Evolutionary conservation across 2,797 vertebrate genomes (phyloP), one percentile per base, ranked within the genome.

Genomic region (Aphelocoma californica): DNA sequence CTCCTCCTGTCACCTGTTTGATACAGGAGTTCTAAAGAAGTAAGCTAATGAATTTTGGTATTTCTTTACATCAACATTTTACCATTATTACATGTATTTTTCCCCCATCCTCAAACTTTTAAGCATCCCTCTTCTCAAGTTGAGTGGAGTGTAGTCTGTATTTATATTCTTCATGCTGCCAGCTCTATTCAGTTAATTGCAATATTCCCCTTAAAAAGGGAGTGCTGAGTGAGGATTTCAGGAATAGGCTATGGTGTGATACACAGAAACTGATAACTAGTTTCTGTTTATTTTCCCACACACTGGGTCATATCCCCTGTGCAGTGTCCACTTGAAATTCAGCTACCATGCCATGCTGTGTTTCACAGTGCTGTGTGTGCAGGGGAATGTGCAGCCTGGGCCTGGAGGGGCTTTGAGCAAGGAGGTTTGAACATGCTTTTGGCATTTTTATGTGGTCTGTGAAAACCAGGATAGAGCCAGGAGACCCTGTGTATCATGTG

Each of bases 331-430:
- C 40, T 26, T 72, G 70, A 54, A 75, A 48, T 77, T 64, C 77
- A 40, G 26, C 45, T 72, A 1, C 75, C 1, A 0, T 48, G 57
- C 53, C 34, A 5, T 2, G 0, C 17, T 50, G 9, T 50, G 62
- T 83, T 69, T 67, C 24, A 18, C 17, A 14, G 38, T 40, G 62
- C 47, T 2, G 2, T 28, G 29, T 36, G 1, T 34, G n/a, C 31
- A 64, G n/a, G 20, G 61, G 12, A 45, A 29, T 25, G 10, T 48
- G 71, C 66, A 86, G 50, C 25, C 42, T 69, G 31, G 50, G 4
- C n/a, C 42, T 44, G 32, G 14, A 85, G n/a, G 11, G 13, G 0
- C 48, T 75, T 79, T 50, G 66, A 85, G 44, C 20, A 36, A 32
- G 45, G 61, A 85, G 28, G 4, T 50, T 58, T 75, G 51, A 85